Evolutionary conservation across 2,888 invertebrate species (phyloP), one percentile per base, ranked within the genome.

Genomic region (Lithophane semibrunnea): DNA sequence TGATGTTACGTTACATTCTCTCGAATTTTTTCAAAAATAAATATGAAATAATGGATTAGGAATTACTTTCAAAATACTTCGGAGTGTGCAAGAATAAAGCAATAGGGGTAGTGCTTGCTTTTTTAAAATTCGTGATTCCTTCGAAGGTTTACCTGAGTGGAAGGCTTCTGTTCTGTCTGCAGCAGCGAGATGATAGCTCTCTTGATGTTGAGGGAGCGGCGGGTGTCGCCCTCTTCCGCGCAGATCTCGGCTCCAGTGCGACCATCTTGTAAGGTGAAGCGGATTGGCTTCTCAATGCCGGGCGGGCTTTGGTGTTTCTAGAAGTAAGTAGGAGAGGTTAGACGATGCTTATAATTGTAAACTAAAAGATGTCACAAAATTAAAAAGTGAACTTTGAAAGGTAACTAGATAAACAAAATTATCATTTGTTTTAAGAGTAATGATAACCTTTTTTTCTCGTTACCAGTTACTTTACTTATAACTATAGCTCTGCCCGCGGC

Each of bases 171-270:
- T 24, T 97, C 97, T 0, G 98, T 97, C 93, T 98, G 98, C 92
- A 99, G 97, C 82, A 98, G 94, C 0, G 99, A 99, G 76, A 99
- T 97, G 84, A 99, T 97, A 7, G 98, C 99, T 84, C 99, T 97
- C 96, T 99, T 99, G 92, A 99, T 97, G 96, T 99, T 99, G 73
- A 99, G 97, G 0, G 98, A 98, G 91, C 98, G 98, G 42, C 97
- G 97, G 0, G 97, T 97, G 91, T 99, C 99, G 0, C 96, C 97
- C 0, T 96, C 95, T 77, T 98, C 97, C 0, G 98, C 96, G 92
- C 99, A 99, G 86, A 99, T 97, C 89, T 98, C 97, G 12, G 98
- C 96, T 67, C 98, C 98, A 63, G 99, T 93, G 83, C 97, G 97
- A 3, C 99, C 99, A 93, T 98, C 98, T 88, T 98, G 97, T 93